Base-by-base conservation (phyloP, 2,797 vertebrate species). In the Rousettus madagascariensis region DNA sequence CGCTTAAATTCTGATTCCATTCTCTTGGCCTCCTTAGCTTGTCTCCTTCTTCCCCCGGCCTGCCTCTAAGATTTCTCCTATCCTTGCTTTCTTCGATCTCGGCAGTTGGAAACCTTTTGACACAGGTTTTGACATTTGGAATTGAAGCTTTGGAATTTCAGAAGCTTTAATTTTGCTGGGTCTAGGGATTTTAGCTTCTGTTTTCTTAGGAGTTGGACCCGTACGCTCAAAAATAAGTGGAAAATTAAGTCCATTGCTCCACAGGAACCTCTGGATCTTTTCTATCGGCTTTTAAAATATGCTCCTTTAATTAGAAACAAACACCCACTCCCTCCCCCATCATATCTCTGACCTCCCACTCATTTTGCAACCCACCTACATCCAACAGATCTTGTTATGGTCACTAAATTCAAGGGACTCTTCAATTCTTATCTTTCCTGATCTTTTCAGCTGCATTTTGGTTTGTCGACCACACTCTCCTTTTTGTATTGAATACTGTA, bases 381-480 rank as follows among this genome's bases (percentile, higher is more conserved):
- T 65, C 15, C 19, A 55, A 26, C 26, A 65, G 80, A 13, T 91
- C 65, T 83, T 87, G 36, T 86, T 22, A 6, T n/a, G 75, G 68
- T 87, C 86, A 53, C 59, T 61, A 68, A 83, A 86, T 53, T 61
- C 38, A 71, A 8, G 36, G 46, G 46, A 68, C 38, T 63, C 49
- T 87, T 90, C 38, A 38, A 0, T 91, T 87, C 46, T 78, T 15
- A 6, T 49, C 46, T 85, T 78, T 80, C 28, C 36, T 36, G 51
- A 95, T 43, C 53, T 94, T 94, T 94, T 72, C 33, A 84, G 51
- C 92, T 80, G 63, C 90, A 43, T 85, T 87, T 66, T 69, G 41
- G 74, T 26, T 28, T 46, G 24, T 43, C 66, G 84, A 33, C 36
- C 19, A 49, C 30, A 36, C n/a, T 72, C 46, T 93, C 22, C 5